These are phyloP conservation scores for Tachina grossa DNA, from an alignment of 2,888 invertebrate species.

Conservation along the genomic window DNA sequence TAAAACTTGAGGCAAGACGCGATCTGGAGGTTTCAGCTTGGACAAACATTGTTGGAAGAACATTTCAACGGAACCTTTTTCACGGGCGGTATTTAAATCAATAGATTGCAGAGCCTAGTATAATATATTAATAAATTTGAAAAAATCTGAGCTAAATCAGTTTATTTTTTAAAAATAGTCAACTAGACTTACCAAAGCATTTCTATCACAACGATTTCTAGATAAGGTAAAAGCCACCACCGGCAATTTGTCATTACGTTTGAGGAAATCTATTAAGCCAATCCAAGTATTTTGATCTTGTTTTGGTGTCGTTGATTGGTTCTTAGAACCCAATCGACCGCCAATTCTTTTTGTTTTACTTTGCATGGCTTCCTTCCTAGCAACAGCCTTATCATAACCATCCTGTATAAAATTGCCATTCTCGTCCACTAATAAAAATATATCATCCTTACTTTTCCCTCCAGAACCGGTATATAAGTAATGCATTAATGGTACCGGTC, in stretches of 20 bases:
- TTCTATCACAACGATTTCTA: constrained; percentile 84
- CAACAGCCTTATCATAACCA: constrained; percentile 86
- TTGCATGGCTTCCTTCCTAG: constrained; percentile 83
- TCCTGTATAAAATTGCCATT: constrained; percentile 87
- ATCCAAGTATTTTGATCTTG: constrained; percentile 93
- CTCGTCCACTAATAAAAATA: constrained; percentile 91
- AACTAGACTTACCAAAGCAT: constrained; percentile 81
- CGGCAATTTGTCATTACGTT: constrained; percentile 92
- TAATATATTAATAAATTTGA: background rate
- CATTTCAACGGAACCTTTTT: constrained; percentile 91
- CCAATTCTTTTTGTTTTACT: constrained; percentile 76
- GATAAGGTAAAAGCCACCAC: constrained; percentile 97
- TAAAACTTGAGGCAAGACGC: constrained; percentile 93
- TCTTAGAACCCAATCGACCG: constrained; percentile 55
- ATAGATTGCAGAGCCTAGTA: constrained; percentile 85
- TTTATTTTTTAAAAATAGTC: too few relatives aligned
- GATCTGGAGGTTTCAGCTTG: constrained; percentile 92
- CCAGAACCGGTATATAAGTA: constrained; percentile 92
- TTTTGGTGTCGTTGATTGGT: constrained; percentile 82
- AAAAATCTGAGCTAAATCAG: background rate
- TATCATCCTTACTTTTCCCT: constrained; percentile 87
- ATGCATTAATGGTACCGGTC: constrained; percentile 98
- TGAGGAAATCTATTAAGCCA: constrained; percentile 92
- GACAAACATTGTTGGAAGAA: constrained; percentile 94
- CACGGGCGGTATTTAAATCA: constrained; percentile 92